Percentiles rank a stretch among this genome's conserved stretches.
Evolutionary conservation across 2,113 vertebrate species (phyloP).

Genomic region (Lophura nycthemera): DNA sequence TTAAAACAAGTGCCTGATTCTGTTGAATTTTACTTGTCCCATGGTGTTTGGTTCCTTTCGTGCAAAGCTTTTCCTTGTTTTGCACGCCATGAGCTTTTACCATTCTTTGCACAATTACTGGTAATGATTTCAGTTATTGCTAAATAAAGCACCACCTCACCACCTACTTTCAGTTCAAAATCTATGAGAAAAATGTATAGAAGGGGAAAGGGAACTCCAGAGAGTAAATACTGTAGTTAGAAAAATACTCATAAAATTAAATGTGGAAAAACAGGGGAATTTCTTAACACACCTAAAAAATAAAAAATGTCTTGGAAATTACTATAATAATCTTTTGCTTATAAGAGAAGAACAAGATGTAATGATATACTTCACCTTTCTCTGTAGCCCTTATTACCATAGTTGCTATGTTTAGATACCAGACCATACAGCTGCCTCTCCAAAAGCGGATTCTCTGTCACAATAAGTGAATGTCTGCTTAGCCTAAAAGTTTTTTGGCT

Average conservation of each 20-base stretch:
- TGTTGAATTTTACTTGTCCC: neutral
- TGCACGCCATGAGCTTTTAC: neutral
- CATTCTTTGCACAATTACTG: neutral
- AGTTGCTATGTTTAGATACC: neutral
- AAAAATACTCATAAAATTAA: neutral
- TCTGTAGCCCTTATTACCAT: neutral
- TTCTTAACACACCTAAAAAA: neutral
- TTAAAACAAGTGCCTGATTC: rapidly evolving
- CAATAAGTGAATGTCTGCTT: neutral
- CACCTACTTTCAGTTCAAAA: neutral
- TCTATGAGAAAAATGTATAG: neutral
- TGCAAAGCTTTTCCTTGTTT: neutral
- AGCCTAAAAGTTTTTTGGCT: neutral
- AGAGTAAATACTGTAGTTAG: neutral
- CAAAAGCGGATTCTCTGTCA: neutral
- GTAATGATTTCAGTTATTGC: neutral
- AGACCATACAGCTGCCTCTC: neutral
- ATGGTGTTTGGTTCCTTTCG: neutral
- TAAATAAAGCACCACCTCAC: neutral
- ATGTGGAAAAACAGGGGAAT: neutral
- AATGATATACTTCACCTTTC: neutral
- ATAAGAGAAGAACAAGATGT: neutral
- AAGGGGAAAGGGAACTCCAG: neutral
- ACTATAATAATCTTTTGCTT: neutral
- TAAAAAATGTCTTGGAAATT: neutral